Conservation (phyloP, 1,140 invertebrate species). For the Drepana arcuata region DNA sequence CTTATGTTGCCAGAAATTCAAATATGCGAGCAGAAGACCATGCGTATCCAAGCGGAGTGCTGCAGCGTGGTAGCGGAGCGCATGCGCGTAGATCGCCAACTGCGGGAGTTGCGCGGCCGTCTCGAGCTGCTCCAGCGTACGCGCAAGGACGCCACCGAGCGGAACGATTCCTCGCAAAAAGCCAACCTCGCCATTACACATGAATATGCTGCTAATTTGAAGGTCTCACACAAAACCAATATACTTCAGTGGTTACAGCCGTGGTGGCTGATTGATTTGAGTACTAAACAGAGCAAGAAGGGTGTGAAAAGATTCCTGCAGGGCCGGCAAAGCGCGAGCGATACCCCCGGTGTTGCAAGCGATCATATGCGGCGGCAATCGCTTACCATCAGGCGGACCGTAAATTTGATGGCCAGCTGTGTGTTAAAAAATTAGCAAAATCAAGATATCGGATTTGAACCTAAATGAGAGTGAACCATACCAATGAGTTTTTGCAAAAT, state of each 20-base stretch:
- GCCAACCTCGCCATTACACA: slow-evolving; percentile 73
- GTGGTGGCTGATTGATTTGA: no score
- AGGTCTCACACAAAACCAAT: slow-evolving; percentile 27
- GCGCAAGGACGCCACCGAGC: slow-evolving; percentile 73
- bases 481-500: no score
- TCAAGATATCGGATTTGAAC: no score
- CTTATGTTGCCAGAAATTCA: slow-evolving; percentile 73
- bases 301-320: no score
- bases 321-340: no score
- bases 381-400: no score
- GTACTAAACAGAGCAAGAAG: no score
- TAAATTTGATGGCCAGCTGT: neutral
- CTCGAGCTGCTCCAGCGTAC: slow-evolving; percentile 74
- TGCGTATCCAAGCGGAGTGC: slow-evolving; percentile 77
- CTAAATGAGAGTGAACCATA: no score
- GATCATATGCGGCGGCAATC: no score
- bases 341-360: no score
- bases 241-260: slow-evolving; percentile 1
- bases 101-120: slow-evolving; percentile 74
- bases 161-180: slow-evolving; percentile 75
- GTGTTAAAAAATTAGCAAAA: no score
- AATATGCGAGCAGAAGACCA: slow-evolving; percentile 82
- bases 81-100: slow-evolving; percentile 71
- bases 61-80: slow-evolving; percentile 74
- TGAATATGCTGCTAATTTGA: slow-evolving; percentile 71